Evolutionary conservation across 2,888 invertebrate genomes (phyloP).

Genomic region (Leucoma salicis): DNA sequence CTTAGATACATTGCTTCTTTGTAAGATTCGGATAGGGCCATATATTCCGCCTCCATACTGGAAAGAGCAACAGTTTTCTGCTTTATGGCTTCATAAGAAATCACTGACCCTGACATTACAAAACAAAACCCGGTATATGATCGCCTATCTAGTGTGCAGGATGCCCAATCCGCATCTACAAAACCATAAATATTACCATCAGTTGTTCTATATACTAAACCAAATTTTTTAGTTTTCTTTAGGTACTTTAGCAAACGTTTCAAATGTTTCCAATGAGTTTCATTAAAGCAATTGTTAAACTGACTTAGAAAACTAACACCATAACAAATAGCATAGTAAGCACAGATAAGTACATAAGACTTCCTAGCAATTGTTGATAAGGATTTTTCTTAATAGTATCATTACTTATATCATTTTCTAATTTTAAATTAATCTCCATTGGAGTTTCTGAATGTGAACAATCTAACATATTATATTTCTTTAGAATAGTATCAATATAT

Average conservation of each 20-base stretch:
- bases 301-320: constrained; percentile 6
- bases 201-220: constrained; percentile 2
- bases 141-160: not conserved
- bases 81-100: constrained; percentile 6
- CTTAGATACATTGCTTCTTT: constrained; percentile 11
- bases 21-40: constrained; percentile 15
- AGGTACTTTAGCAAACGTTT: constrained; percentile 8
- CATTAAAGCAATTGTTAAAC: constrained; percentile 9
- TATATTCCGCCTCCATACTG: constrained; percentile 9
- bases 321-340: constrained; percentile 4
- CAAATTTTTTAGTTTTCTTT: not conserved
- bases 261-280: constrained; percentile 16
- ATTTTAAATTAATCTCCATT: constrained; percentile 11
- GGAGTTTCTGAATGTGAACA: constrained; percentile 10
- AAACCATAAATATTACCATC: constrained; percentile 6
- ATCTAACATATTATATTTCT: constrained; percentile 10
- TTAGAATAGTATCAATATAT: constrained; percentile 3
- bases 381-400: not conserved
- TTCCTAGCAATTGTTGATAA: not conserved
- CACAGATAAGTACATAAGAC: constrained; percentile 3
- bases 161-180: constrained; percentile 19
- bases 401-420: constrained; percentile 1
- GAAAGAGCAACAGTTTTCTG: constrained; percentile 6
- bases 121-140: constrained; percentile 4
- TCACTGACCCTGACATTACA: not conserved